Conservation (phyloP, 2,888 invertebrate species). For the Sclerodermus sp. region DNA sequence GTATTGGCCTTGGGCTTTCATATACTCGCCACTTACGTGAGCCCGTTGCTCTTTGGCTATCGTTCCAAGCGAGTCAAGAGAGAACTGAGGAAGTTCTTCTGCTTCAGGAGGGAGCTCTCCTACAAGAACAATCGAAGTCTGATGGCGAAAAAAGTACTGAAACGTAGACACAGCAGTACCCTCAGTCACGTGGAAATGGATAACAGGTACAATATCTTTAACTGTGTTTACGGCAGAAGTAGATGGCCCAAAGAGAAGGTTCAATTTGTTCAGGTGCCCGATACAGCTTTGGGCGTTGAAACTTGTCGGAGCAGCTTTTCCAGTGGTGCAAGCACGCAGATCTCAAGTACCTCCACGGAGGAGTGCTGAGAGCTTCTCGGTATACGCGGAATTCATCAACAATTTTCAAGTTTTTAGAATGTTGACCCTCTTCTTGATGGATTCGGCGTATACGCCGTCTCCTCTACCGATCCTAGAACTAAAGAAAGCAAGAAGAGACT, state of each 20-base stretch:
- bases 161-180: slow-evolving; percentile 47
- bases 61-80: slow-evolving; percentile 69
- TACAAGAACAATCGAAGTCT: slow-evolving; percentile 55
- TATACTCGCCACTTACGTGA: slow-evolving; percentile 67
- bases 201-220: slow-evolving; percentile 50
- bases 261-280: slow-evolving; percentile 61
- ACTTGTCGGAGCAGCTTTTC: slow-evolving; percentile 67
- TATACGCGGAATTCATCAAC: no score
- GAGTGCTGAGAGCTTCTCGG: slow-evolving; percentile 21
- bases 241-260: slow-evolving; percentile 57
- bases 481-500: no score
- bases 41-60: slow-evolving; percentile 78
- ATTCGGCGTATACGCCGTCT: no score
- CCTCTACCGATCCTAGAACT: no score
- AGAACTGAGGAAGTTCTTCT: slow-evolving; percentile 61
- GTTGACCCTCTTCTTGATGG: no score
- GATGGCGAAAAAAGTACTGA: slow-evolving; percentile 58
- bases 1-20: slow-evolving; percentile 52
- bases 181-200: slow-evolving; percentile 41
- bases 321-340: slow-evolving; percentile 66
- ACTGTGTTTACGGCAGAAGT: slow-evolving; percentile 50
- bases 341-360: slow-evolving; percentile 67
- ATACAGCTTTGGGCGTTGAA: slow-evolving; percentile 63
- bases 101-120: slow-evolving; percentile 50
- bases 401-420: no score